Evolutionary conservation across 2,113 vertebrate genomes (phyloP).

Genomic region (Fregata magnificens): DNA sequence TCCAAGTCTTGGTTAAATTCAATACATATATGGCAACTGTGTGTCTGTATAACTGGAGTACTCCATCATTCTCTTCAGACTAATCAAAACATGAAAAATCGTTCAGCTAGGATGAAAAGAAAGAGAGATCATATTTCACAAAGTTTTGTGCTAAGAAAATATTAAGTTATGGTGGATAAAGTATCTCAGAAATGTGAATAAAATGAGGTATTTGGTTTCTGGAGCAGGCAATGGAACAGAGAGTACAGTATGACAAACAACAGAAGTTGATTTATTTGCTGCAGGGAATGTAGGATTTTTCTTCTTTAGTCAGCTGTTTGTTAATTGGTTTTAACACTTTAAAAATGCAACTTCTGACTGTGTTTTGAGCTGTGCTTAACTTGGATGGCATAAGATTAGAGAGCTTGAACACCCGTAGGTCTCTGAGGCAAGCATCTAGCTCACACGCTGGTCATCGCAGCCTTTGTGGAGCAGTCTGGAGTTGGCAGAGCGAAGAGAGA

Average conservation of each 20-base stretch:
- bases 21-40: neutral
- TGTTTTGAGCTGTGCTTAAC: neutral
- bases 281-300: neutral
- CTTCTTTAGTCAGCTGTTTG: neutral
- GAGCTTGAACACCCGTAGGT: neutral
- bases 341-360: neutral
- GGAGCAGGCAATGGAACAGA: neutral
- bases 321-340: neutral
- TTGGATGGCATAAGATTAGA: neutral
- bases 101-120: neutral
- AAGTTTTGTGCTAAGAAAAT: neutral
- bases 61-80: neutral
- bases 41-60: neutral
- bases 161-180: neutral
- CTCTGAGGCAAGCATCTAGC: neutral
- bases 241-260: neutral
- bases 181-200: neutral
- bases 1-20: neutral
- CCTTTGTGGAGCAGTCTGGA: neutral
- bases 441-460: neutral
- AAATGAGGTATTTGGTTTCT: neutral
- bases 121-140: neutral
- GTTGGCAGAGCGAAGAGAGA: neutral
- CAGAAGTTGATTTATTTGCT: neutral
- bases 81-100: neutral